These are phyloP conservation scores for Drosophila fungiperda DNA, from an alignment of 2,888 invertebrate species.

Conservation along the genomic window DNA sequence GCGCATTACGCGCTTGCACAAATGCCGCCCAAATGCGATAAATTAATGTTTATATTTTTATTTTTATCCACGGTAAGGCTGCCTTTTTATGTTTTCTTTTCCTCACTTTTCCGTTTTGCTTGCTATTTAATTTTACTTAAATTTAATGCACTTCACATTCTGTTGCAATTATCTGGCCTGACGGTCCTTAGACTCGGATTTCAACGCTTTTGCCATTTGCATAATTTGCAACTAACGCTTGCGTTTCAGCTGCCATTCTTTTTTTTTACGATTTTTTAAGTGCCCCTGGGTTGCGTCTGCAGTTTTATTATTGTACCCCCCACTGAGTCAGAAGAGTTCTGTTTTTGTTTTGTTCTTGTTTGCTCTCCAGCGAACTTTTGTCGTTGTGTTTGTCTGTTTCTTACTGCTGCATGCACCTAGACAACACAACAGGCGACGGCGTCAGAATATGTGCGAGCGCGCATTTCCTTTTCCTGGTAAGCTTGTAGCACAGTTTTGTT, in stretches of 20 bases:
- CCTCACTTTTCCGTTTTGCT: slow-evolving; percentile 16
- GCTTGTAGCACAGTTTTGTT: slow-evolving; percentile 30
- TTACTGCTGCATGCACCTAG: slow-evolving; percentile 57
- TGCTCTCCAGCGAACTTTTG: slow-evolving; percentile 42
- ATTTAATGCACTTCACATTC: slow-evolving; percentile 61
- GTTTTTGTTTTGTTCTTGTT: slow-evolving; percentile 32
- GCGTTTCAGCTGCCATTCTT: slow-evolving; percentile 27
- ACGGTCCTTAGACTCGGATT: slow-evolving; percentile 72
- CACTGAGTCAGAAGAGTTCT: not conserved
- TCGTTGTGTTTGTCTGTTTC: slow-evolving; percentile 37
- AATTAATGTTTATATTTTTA: slow-evolving; percentile 13
- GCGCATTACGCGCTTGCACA: slow-evolving; percentile 65
- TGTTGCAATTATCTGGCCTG: slow-evolving; percentile 67
- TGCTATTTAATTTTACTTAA: slow-evolving; percentile 63
- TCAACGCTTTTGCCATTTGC: slow-evolving; percentile 68
- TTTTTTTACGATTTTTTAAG: slow-evolving; percentile 70
- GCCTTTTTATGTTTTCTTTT: slow-evolving; percentile 12
- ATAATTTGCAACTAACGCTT: slow-evolving; percentile 65
- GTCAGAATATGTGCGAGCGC: slow-evolving; percentile 15
- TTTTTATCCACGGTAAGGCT: slow-evolving; percentile 22
- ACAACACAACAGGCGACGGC: slow-evolving; percentile 46
- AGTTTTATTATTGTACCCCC: slow-evolving; percentile 9
- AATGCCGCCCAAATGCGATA: slow-evolving; percentile 22
- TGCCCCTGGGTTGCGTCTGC: slow-evolving; percentile 44
- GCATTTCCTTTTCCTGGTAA: slow-evolving; percentile 49